phyloP scores from a whole-genome alignment of 2,797 vertebrate species.

The Notolabrus celidotus region DNA sequence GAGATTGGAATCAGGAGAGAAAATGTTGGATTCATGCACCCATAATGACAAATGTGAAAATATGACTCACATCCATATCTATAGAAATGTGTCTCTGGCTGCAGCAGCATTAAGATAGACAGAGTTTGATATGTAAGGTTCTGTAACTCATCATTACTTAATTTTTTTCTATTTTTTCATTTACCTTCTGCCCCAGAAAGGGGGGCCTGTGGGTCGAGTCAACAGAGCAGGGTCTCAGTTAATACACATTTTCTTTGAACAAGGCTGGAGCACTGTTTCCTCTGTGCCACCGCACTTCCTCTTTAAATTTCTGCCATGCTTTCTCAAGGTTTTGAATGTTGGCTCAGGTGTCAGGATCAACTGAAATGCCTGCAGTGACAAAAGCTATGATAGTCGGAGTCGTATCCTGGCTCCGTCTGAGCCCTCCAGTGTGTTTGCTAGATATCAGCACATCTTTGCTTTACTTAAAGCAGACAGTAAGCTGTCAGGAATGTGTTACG shows the following conservation, averaged over 20 bases:
- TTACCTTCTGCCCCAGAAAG: slow-evolving; percentile 9
- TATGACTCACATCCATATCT: not conserved
- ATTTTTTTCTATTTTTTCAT: slow-evolving; percentile 3
- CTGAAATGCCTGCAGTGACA: slow-evolving; percentile 50
- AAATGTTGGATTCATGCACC: not conserved
- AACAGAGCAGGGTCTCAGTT: slow-evolving; percentile 26
- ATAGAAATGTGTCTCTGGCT: not conserved
- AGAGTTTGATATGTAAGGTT: not conserved
- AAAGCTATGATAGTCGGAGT: slow-evolving; percentile 27
- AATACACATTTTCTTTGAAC: slow-evolving; percentile 26
- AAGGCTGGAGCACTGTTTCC: slow-evolving; percentile 9
- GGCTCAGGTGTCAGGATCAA: slow-evolving; percentile 35
- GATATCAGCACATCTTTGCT: slow-evolving; percentile 41
- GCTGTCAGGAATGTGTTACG: slow-evolving; percentile 33
- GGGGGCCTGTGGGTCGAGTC: not conserved
- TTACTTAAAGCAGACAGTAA: slow-evolving; percentile 33
- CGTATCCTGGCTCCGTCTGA: slow-evolving; percentile 26
- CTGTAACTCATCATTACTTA: not conserved
- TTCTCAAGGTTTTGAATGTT: slow-evolving; percentile 38
- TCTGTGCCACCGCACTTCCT: slow-evolving; percentile 15
- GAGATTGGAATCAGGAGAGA: not conserved
- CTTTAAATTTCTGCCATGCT: slow-evolving; percentile 38
- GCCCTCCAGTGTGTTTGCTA: slow-evolving; percentile 34
- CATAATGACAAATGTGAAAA: not conserved
- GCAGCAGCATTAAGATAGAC: not conserved